These are phyloP conservation scores for Bolborhynchus lineola DNA, from an alignment of 2,113 vertebrate genomes.

Conservation along the genomic window DNA sequence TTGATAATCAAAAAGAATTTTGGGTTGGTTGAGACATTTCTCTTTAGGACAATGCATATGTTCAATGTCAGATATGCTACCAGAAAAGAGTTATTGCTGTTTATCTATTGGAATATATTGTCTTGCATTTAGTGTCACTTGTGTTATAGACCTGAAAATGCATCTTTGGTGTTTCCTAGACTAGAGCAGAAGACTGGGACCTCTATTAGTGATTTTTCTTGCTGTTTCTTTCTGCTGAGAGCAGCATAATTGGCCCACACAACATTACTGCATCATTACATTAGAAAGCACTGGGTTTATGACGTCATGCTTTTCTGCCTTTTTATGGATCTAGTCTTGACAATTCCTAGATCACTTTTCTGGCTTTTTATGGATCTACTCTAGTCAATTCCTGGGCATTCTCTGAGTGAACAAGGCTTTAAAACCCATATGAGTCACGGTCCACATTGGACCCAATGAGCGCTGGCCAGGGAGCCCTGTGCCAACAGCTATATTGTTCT, in stretches of 20 bases:
- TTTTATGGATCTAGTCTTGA: not conserved
- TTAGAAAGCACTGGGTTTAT: not conserved
- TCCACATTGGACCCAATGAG: fast-evolving
- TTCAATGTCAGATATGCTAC: not conserved
- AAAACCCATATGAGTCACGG: fast-evolving
- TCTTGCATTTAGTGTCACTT: not conserved
- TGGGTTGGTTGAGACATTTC: not conserved
- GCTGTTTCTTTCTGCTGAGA: not conserved
- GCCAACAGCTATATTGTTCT: not conserved
- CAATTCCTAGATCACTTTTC: not conserved
- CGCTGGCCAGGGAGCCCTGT: not conserved
- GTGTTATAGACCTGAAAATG: not conserved
- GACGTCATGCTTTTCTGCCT: not conserved
- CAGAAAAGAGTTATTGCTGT: not conserved
- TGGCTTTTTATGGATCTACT: not conserved
- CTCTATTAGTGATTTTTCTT: not conserved
- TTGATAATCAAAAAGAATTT: not conserved
- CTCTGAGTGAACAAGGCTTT: not conserved
- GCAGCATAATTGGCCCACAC: not conserved
- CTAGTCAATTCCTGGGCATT: not conserved
- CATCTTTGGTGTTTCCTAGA: not conserved
- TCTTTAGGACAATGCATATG: not conserved
- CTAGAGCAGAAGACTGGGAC: not conserved
- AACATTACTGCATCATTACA: not conserved
- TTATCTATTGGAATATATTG: not conserved